Percentiles rank a stretch among this genome's conserved stretches.
Conservation (phyloP, 1,140 invertebrate genomes). For the Psilanteris sp. region DNA sequence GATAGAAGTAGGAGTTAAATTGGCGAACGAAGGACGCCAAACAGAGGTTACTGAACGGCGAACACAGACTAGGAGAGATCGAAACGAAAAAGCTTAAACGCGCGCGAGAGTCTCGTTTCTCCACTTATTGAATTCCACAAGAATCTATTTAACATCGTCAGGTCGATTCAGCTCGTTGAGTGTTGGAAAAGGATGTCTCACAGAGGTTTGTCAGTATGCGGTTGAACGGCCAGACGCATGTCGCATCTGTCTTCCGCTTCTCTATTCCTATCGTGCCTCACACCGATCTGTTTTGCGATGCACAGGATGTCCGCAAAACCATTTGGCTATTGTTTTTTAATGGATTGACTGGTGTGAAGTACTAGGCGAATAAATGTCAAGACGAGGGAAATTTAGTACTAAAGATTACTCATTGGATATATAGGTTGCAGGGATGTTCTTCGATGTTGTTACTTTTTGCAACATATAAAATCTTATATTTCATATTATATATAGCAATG, state of each 20-base stretch:
- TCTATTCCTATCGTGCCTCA: neutral
- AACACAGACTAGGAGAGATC: constrained; percentile 31
- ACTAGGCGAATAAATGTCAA: constrained; percentile 47
- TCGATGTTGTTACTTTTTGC: constrained; percentile 8
- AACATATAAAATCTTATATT: too few species aligned
- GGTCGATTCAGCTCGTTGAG: constrained; percentile 58
- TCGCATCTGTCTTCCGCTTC: constrained; percentile 72
- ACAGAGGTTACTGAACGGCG: constrained; percentile 2
- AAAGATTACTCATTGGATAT: constrained; percentile 23
- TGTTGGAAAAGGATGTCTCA: constrained; percentile 48
- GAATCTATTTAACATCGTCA: constrained; percentile 73
- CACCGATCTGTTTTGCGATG: constrained; percentile 27
- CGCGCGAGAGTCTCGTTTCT: constrained; percentile 56
- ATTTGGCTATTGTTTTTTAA: constrained; percentile 50
- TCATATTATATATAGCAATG: too few species aligned
- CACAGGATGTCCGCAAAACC: constrained; percentile 41
- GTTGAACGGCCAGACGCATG: constrained; percentile 69
- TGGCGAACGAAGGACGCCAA: neutral
- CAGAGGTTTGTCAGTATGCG: constrained; percentile 73
- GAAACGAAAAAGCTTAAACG: constrained; percentile 56
- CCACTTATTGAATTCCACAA: constrained; percentile 69
- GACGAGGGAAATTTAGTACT: constrained; percentile 20
- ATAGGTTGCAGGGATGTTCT: neutral
- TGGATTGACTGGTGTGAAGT: constrained; percentile 21
- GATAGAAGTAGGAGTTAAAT: neutral